Conservation (phyloP, 2,888 invertebrate genomes). For the Agrotis puta region DNA sequence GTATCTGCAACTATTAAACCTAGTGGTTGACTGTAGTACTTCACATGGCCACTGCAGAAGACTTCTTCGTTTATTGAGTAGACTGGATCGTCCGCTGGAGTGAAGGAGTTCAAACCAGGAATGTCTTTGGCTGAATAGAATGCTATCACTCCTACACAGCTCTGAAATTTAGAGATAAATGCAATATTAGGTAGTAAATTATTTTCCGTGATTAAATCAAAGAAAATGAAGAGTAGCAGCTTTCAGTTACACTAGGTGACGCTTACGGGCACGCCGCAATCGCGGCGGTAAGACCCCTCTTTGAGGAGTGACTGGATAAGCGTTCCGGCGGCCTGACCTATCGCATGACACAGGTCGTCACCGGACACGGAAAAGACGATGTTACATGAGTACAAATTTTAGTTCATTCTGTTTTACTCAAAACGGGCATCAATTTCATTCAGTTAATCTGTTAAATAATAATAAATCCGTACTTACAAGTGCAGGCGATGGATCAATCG, state of each 20-base stretch:
- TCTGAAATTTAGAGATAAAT: slow-evolving; percentile 73
- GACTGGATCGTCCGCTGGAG: slow-evolving; percentile 65
- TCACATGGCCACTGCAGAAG: slow-evolving; percentile 87
- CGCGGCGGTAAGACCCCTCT: too few species aligned
- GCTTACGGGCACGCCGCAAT: too few species aligned
- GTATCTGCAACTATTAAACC: slow-evolving; percentile 92
- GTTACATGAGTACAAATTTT: too few species aligned
- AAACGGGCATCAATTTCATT: neutral
- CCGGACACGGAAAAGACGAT: too few species aligned
- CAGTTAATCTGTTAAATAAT: neutral
- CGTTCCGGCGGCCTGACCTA: too few species aligned
- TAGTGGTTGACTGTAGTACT: slow-evolving; percentile 92
- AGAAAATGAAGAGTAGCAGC: too few species aligned
- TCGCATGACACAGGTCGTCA: too few species aligned
- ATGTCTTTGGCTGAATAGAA: slow-evolving; percentile 93
- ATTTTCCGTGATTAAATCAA: too few species aligned
- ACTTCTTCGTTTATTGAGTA: slow-evolving; percentile 79
- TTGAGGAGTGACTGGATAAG: too few species aligned
- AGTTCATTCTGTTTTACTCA: too few species aligned
- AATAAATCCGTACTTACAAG: slow-evolving; percentile 83
- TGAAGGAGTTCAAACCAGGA: slow-evolving; percentile 92
- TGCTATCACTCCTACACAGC: slow-evolving; percentile 92
- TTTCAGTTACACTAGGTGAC: too few species aligned
- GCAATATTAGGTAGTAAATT: too few species aligned
- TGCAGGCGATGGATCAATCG: slow-evolving; percentile 92